These are phyloP conservation scores for Argopecten irradians DNA, from an alignment of 1,140 invertebrate genomes.

Conservation along the genomic window DNA sequence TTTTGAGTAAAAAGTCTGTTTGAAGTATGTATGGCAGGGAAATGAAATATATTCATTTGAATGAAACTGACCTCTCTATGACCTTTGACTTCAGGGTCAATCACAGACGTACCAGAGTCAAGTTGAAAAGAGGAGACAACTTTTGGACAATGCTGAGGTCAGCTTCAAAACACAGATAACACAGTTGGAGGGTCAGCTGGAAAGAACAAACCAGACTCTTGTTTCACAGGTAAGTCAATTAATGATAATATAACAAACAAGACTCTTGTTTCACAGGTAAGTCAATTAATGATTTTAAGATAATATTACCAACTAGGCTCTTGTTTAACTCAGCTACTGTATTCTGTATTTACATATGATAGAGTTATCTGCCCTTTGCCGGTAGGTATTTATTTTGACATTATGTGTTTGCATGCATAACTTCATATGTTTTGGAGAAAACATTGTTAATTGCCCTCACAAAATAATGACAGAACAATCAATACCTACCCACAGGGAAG, in stretches of 20 bases:
- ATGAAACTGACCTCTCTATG: neutral
- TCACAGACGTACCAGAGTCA: conserved; percentile 63
- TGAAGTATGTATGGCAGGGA: neutral
- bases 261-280: conserved; percentile 55
- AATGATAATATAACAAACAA: conserved; percentile 48
- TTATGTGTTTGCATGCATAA: no score
- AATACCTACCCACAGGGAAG: no score
- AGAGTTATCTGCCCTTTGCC: no score
- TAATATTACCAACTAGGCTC: no score
- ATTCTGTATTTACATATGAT: no score
- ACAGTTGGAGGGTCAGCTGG: conserved; percentile 61
- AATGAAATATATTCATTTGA: neutral
- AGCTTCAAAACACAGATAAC: conserved; percentile 61
- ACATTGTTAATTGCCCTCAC: no score
- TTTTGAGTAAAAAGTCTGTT: neutral
- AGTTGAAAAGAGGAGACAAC: conserved; percentile 59
- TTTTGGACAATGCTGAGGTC: conserved; percentile 61
- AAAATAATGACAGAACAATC: no score
- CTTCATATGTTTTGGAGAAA: no score
- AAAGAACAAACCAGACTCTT: conserved; percentile 51
- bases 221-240: conserved; percentile 55
- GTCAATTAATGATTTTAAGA: no score
- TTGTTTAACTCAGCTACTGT: no score
- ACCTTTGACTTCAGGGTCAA: conserved; percentile 53
- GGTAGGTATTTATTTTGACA: no score